Evolutionary conservation across 1,140 invertebrate genomes (phyloP), one percentile per base, ranked within the genome.

Genomic region (Camponotus pennsylvanicus): DNA sequence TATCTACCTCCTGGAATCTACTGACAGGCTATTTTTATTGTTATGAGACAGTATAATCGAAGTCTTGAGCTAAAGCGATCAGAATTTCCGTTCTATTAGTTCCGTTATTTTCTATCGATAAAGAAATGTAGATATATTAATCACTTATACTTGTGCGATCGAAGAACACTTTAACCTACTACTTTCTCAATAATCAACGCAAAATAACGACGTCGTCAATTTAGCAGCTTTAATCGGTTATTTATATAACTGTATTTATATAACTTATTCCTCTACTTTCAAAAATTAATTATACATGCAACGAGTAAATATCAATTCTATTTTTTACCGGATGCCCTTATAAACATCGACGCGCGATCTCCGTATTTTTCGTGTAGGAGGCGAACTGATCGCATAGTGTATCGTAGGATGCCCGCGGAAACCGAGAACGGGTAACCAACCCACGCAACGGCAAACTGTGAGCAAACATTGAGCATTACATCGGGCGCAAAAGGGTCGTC

Each of bases 401-500:
- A 40, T 40, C 37, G 37, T 13, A 40, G n/a, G 32, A 37, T n/a
- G 42, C 13, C 42, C 52, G 37, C 37, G 42, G 32, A 59, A 82
- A 66, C 18, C 21, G 49, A 78, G 59, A 73, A 11, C 49, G 11
- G 76, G 27, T 45, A 45, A 66, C 70, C 86, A 80, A 83, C 85
- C 85, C 61, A 85, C 80, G 76, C 71, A 67, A 37, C 66, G 78
- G 42, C 21, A 78, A 78, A 77, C 77, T 90, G 86, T 49, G n/a
- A 75, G 27, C 13, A 69, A 86, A 79, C 76, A 64, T 83, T 86
- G 34, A 42, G 27, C 11, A 88, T 67, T 34, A 64, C 55, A 21
- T 63, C 55, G 75, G 37, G 40, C 37, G 32, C n/a, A 66, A 27
- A 63, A 89, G 91, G 90, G 91, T 93, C 92, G 71, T 89, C 82